phyloP scores from a whole-genome alignment of 2,888 invertebrate species.

The Cheilosia pagana region DNA sequence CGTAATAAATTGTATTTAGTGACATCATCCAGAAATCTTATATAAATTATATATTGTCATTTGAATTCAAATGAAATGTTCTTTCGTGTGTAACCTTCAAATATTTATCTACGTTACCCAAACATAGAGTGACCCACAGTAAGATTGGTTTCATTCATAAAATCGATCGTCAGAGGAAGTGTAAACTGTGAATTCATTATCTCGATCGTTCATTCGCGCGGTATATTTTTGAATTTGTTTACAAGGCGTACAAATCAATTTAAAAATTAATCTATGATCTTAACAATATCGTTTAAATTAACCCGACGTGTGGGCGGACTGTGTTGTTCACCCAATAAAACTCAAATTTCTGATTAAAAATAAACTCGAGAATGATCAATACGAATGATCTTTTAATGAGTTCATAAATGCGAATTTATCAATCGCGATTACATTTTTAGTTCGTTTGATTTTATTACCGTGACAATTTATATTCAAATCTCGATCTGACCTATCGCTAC shows the following conservation, averaged over 20 bases:
- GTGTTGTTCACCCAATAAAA: slow-evolving; percentile 41
- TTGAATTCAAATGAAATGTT: not conserved
- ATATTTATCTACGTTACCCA: not conserved
- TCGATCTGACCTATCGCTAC: slow-evolving; percentile 30
- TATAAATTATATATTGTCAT: not conserved
- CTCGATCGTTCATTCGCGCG: slow-evolving; percentile 26
- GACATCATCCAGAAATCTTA: not conserved
- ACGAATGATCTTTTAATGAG: slow-evolving; percentile 6
- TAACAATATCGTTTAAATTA: slow-evolving; percentile 28
- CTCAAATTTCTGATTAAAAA: slow-evolving; percentile 21
- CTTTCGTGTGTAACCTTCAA: slow-evolving; percentile 4
- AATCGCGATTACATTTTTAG: slow-evolving; percentile 44
- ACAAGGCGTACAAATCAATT: slow-evolving; percentile 1
- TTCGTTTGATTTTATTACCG: slow-evolving; percentile 43
- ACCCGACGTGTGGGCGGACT: slow-evolving; percentile 34
- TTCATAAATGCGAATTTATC: slow-evolving; percentile 26
- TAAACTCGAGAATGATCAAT: slow-evolving; percentile 29
- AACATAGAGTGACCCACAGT: slow-evolving; percentile 4
- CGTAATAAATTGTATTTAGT: not conserved
- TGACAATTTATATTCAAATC: slow-evolving; percentile 54
- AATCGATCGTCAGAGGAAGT: slow-evolving; percentile 31
- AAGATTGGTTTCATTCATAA: slow-evolving; percentile 60
- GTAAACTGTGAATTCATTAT: slow-evolving; percentile 36
- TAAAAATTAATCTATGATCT: slow-evolving; percentile 26
- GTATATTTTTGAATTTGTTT: slow-evolving; percentile 41